Conservation (phyloP, 2,797 vertebrate genomes). For the Enteromius radiatus region DNA sequence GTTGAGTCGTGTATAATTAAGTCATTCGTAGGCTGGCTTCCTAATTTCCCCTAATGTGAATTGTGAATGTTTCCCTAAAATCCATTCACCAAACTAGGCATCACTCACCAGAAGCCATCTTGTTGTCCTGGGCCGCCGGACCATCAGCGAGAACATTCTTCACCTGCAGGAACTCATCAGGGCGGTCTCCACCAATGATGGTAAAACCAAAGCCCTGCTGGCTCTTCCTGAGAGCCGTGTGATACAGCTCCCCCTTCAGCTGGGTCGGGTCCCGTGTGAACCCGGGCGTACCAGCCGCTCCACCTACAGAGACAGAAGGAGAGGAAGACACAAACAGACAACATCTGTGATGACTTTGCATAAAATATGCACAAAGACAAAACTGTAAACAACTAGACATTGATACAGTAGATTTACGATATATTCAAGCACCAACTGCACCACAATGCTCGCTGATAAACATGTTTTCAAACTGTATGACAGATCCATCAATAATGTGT, state of each 20-base stretch:
- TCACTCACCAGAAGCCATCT: conserved; percentile 89
- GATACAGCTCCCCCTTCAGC: conserved; percentile 88
- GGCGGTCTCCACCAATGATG: conserved; percentile 96
- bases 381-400: conserved; percentile 1
- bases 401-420: background rate
- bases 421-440: background rate
- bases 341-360: conserved; percentile 9
- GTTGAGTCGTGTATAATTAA: background rate
- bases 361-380: conserved; percentile 34
- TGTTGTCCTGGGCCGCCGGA: conserved; percentile 93
- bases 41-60: background rate
- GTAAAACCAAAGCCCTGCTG: conserved; percentile 97
- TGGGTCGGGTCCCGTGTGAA: conserved; percentile 93
- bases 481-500: conserved; percentile 20
- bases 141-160: conserved; percentile 95
- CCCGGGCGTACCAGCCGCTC: conserved; percentile 54
- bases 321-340: background rate
- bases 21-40: background rate
- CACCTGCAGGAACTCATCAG: conserved; percentile 96
- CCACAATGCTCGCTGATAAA: background rate
- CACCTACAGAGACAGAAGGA: conserved; percentile 52
- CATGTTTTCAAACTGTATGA: conserved; percentile 14
- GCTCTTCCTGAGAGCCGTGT: conserved; percentile 89
- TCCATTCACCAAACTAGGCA: background rate
- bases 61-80: background rate